Base-by-base conservation (phyloP, 2,888 invertebrate species). In the Synergus gifuensis region DNA sequence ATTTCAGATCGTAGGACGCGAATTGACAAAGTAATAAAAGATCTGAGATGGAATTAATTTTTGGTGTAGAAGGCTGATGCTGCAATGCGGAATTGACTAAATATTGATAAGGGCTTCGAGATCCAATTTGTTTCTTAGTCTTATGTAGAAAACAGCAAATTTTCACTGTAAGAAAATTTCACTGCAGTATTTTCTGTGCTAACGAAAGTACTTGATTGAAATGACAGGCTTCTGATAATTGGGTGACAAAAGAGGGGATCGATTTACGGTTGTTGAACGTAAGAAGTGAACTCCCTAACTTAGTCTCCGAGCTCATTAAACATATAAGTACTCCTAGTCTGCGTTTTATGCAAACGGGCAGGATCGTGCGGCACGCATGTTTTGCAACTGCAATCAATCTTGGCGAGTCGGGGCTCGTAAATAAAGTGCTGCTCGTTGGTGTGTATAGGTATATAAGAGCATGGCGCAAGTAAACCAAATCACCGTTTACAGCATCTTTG, bases 361-460 rank as follows among this genome's bases (percentile, higher is more conserved):
- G 67, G 67, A 80, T 73, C 62, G 63, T 28, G 42, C 64, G 42
- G 42, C 64, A 64, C 67, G 66, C 60, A 60, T 78, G 81, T 79
- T 81, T 81, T 81, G 63, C 77, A 76, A 77, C 22, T 54, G 78
- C 78, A 69, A 79, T 81, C 81, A 81, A 78, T 73, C 76, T 81
- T 64, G 76, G n/a, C 22, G 44, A 49, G 36, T 54, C 76, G 36
- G 73, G 46, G 63, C 77, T 77, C 77, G 77, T 77, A 77, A 77
- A 77, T 63, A 77, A 62, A 77, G 36, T 77, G 62, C 42, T 63
- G 44, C 44, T 63, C 12, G 42, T 63, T 36, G 46, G 7, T 44
- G 36, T 9, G 62, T 76, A 62, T 42, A 62, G 28, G 60, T 18
- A 40, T 40, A 60, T 5, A 64, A 46, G 42, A 67, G 18, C 44